Evolutionary conservation across 1,140 invertebrate species (phyloP).

Genomic region (Goniozus legneri): DNA sequence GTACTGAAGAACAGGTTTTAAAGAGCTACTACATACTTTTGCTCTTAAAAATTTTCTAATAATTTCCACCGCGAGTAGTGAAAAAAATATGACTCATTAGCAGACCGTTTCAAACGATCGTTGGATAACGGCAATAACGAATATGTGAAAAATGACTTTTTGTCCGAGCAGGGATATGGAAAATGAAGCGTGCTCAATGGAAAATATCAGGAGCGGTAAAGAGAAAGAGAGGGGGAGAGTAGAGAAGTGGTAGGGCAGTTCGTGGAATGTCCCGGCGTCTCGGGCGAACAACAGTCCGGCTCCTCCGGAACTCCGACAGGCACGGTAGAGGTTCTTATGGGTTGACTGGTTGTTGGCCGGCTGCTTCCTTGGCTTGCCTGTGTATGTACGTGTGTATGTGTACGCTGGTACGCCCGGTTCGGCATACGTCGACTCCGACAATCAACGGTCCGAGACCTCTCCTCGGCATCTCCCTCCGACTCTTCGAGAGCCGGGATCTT

Average conservation of each 20-base stretch:
- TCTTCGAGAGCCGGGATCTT: not conserved
- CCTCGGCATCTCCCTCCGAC: constrained; percentile 4
- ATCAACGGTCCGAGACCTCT: constrained; percentile 11
- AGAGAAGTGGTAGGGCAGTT: constrained; percentile 25
- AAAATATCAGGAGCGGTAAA: not conserved
- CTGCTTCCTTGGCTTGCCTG: constrained; percentile 18
- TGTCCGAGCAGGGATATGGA: too few species aligned
- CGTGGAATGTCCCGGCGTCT: constrained; percentile 40
- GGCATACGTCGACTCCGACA: not conserved
- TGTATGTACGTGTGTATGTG: constrained; percentile 2
- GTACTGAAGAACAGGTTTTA: too few species aligned
- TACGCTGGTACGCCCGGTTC: constrained; percentile 2
- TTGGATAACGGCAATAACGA: too few species aligned
- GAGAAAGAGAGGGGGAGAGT: constrained; percentile 6
- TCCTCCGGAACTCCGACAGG: constrained; percentile 35
- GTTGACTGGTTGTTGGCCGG: constrained; percentile 19
- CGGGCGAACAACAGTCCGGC: constrained; percentile 39
- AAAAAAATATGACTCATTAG: too few species aligned
- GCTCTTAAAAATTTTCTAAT: too few species aligned
- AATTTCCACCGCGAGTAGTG: too few species aligned
- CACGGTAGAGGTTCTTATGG: constrained; percentile 15
- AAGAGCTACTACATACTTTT: too few species aligned
- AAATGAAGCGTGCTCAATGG: too few species aligned
- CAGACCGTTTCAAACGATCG: too few species aligned
- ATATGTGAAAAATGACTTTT: too few species aligned